Evolutionary conservation across 1,140 invertebrate genomes (phyloP), one percentile per base, ranked within the genome.

Genomic region (Cyrtorhinus lividipennis): DNA sequence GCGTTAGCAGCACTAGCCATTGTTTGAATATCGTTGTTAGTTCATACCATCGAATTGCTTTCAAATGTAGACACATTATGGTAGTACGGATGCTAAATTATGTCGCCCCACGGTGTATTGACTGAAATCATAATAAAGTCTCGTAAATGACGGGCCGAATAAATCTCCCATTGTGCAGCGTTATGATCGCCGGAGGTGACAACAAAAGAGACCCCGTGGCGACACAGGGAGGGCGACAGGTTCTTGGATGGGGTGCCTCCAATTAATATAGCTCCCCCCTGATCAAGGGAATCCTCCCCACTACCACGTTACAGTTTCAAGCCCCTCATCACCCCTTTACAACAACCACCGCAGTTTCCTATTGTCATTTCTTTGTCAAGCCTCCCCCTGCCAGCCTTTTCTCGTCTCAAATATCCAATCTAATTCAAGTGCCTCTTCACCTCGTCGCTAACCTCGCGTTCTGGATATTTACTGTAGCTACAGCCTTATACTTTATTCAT

Each of bases 241-340:
- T 53, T 20, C 12, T 10, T 53, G 48, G 20, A 20, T 12, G 48
- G 48, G 5, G 10, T 53, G 8, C 48, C 48, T 53, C 48, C 48
- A 53, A 53, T 53, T 53, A 53, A 53, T 53, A 53, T 53, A 10
- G n/a, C n/a, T n/a, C n/a, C n/a, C n/a, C n/a, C n/a, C n/a, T n/a
- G n/a, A n/a, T n/a, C n/a, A n/a, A n/a, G n/a, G n/a, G n/a, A n/a
- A n/a, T n/a, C n/a, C n/a, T n/a, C n/a, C n/a, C n/a, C n/a, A n/a
- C n/a, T n/a, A n/a, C n/a, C n/a, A n/a, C n/a, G n/a, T n/a, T n/a
- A n/a, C n/a, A 44, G 38, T 44, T 53, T 10, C 30, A 38, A 38
- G 15, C 30, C 48, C 48, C 12, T 20, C 48, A 13, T 53, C 8
- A 53, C 8, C 48, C 48, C 8, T 8, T 53, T 8, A 10, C 48